Evolutionary conservation across 1,140 invertebrate species (phyloP).

Genomic region (Zaprionus inermis): DNA sequence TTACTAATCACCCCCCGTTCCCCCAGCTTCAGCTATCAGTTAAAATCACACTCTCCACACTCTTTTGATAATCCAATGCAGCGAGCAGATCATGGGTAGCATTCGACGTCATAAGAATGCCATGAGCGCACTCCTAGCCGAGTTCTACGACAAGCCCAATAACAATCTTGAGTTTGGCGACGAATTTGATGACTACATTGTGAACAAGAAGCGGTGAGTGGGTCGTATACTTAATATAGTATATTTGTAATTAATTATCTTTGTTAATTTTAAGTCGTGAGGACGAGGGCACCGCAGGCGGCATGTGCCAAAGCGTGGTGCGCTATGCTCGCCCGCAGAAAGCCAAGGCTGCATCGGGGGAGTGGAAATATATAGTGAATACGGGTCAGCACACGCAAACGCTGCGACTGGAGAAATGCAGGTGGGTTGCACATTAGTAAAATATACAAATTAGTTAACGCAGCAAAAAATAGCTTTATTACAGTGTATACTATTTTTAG

Average conservation of each 20-base stretch:
- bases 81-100: constrained; percentile 90
- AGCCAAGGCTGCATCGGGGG: constrained; percentile 91
- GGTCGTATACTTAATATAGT: not conserved
- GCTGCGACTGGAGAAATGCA: constrained; percentile 92
- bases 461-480: not conserved
- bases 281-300: constrained; percentile 85
- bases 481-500: constrained; percentile 19
- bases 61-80: constrained; percentile 71
- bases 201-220: constrained; percentile 75
- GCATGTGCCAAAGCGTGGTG: constrained; percentile 93
- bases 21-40: constrained; percentile 2
- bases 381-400: constrained; percentile 94
- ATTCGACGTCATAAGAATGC: constrained; percentile 89
- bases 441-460: not conserved
- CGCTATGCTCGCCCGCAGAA: constrained; percentile 93
- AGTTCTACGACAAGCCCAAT: constrained; percentile 86
- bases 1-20: constrained; percentile 31
- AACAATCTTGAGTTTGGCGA: constrained; percentile 74
- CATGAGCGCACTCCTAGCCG: constrained; percentile 88
- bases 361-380: constrained; percentile 95
- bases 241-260: not conserved
- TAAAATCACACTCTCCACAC: constrained; percentile 3
- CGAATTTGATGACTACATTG: constrained; percentile 74
- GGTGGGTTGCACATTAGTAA: constrained; percentile 85
- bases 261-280: constrained; percentile 84